A percentile compares a stretch with the other conserved stretches of the same genome.
phyloP scores from a whole-genome alignment of 2,888 invertebrate species.

The Lithodes maja region DNA sequence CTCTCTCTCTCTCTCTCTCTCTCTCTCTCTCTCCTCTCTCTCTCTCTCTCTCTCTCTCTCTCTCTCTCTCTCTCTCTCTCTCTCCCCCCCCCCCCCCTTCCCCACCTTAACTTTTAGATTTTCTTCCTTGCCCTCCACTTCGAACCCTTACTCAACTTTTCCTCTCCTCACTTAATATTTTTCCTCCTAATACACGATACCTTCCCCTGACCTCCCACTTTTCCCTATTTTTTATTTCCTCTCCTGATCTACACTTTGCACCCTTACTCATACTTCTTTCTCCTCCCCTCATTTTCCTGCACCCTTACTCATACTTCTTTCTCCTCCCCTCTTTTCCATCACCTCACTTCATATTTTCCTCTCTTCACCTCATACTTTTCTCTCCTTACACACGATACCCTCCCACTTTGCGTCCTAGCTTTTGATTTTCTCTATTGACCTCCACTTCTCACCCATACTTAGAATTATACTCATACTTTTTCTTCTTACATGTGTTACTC shows the following conservation, averaged over 20 bases:
- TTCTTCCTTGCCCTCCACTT: not conserved
- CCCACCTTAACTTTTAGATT: not conserved
- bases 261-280: no score
- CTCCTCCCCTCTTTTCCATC: not conserved
- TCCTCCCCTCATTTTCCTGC: not conserved
- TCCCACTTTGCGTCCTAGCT: not conserved
- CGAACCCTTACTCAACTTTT: not conserved
- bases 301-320: not conserved
- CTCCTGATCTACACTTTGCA: not conserved
- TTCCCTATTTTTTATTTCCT: not conserved
- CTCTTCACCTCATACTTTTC: not conserved
- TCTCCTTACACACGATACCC: not conserved
- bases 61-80: not conserved
- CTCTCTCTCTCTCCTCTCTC: not conserved
- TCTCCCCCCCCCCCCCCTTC: not conserved
- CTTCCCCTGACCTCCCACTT: no score
- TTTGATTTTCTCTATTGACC: not conserved
- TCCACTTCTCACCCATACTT: no score
- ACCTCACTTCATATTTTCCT: not conserved
- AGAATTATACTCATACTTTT: no score
- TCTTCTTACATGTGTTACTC: not conserved
- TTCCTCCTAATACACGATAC: no score
- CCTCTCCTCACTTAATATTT: no score
- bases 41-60: not conserved
- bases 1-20: constrained; percentile 13